Base-by-base conservation (phyloP, 2,113 vertebrate genomes). In the Onychostruthus taczanowskii region DNA sequence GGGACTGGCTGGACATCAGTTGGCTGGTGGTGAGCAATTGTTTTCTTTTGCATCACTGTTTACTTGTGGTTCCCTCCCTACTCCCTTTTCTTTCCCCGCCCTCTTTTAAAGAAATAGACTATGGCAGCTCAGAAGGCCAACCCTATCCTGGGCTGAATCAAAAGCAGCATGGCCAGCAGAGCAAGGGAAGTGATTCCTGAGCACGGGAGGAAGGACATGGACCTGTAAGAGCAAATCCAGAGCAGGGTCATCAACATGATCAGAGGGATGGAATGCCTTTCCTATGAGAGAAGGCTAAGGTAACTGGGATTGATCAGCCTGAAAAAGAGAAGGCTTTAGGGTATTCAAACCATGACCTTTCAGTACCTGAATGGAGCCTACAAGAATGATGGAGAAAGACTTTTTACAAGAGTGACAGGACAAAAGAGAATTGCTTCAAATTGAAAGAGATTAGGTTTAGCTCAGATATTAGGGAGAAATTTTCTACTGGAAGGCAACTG, bases 1-100 rank as follows among this genome's bases (percentile, higher is more conserved):
- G 31, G 5, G 20, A 37, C 17, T 62, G 27, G 15, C 52, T 62
- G 47, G 23, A n/a, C 5, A 35, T 61, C 13, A 11, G 16, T 44
- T 0, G 0, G 7, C 11, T 47, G 8, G 9, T 30, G 11, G 39
- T 66, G 46, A 88, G 4, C 16, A 69, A 7, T 28, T 44, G 2
- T 30, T 81, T 56, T 31, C 21, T 58, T 93, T 75, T 41, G 6
- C 3, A 41, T 47, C 9, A 24, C 16, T 53, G 53, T 56, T 49
- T 47, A 10, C 11, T 52, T 67, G 21, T 35, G 17, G 7, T 18
- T 46, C 17, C n/a, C 9, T 46, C 23, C 7, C 11, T 39, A 10
- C 7, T 58, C 8, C 10, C 14, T 66, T 50, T 66, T 58, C 5
- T 17, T 18, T 22, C 16, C 13, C 0, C 2, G 6, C 6, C 2